A percentile compares a stretch with the other conserved stretches of the same genome.
Conservation (phyloP, 2,888 invertebrate species). For the Troides oblongomaculatus region DNA sequence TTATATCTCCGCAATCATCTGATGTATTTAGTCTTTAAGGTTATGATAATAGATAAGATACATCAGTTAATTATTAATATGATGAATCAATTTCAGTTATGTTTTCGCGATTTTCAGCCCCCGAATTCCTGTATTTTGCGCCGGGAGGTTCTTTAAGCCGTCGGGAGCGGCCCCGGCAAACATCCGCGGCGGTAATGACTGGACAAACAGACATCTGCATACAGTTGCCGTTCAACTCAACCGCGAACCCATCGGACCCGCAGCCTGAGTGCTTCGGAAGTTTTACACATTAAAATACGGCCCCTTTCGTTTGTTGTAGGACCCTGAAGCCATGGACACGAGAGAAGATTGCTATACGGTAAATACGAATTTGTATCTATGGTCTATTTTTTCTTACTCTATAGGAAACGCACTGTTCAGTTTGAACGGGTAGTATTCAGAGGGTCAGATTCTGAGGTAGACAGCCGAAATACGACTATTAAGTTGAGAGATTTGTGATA, state of each 20-base stretch:
- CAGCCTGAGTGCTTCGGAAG: slow-evolving; percentile 11
- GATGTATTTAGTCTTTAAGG: too few relatives aligned
- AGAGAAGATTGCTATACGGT: background rate
- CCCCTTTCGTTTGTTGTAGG: background rate
- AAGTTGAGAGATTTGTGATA: too few relatives aligned
- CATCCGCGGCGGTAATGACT: slow-evolving; percentile 76
- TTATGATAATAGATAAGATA: background rate
- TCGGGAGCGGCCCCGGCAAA: slow-evolving; percentile 38
- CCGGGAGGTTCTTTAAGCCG: slow-evolving; percentile 32
- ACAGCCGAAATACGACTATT: too few relatives aligned
- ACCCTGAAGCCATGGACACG: background rate
- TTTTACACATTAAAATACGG: slow-evolving; percentile 22
- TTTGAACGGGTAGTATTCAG: too few relatives aligned
- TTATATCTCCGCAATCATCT: too few relatives aligned
- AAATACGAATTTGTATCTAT: background rate
- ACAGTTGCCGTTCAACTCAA: slow-evolving; percentile 48
- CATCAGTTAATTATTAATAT: background rate
- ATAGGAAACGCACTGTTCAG: too few relatives aligned
- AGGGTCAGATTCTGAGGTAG: too few relatives aligned
- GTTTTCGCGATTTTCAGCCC: background rate
- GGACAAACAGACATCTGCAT: slow-evolving; percentile 83
- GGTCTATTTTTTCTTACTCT: too few relatives aligned
- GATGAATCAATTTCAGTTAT: background rate
- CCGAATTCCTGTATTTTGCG: slow-evolving; percentile 23
- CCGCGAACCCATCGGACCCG: slow-evolving; percentile 38